Conservation (phyloP, 2,797 vertebrate species). For the Bryconaethiops microstoma region DNA sequence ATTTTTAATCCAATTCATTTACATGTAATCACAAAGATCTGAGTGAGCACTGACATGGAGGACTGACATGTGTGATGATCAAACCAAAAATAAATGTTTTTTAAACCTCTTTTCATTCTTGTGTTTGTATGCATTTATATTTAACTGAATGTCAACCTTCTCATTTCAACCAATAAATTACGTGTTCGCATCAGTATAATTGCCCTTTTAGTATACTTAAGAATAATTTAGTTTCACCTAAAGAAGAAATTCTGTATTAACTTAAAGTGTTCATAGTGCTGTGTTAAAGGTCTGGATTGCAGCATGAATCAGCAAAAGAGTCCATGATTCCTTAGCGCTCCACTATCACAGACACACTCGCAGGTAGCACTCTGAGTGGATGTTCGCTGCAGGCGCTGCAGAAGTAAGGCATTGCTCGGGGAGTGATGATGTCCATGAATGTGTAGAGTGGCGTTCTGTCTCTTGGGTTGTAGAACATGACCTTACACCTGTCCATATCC, state of each 20-base stretch:
- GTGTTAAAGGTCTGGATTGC: neutral
- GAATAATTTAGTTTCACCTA: no score
- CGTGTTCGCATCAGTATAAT: neutral
- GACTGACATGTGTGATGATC: conserved; percentile 21
- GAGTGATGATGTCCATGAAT: conserved; percentile 71
- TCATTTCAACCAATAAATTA: neutral
- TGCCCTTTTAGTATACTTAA: neutral
- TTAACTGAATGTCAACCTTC: neutral
- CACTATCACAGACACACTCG: conserved; percentile 64
- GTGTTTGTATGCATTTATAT: neutral
- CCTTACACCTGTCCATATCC: conserved; percentile 81
- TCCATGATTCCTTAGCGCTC: conserved; percentile 53
- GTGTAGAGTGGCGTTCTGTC: conserved; percentile 77
- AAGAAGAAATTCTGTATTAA: neutral
- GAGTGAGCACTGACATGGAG: neutral
- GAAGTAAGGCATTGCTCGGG: conserved; percentile 77
- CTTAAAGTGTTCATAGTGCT: neutral
- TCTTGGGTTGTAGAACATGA: conserved; percentile 76
- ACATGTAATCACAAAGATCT: neutral
- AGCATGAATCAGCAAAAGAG: neutral
- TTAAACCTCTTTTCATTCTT: conserved; percentile 21
- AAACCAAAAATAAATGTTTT: conserved; percentile 36
- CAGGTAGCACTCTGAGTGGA: conserved; percentile 75
- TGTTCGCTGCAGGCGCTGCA: conserved; percentile 81
- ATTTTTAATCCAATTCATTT: neutral